A percentile compares a stretch with the other conserved stretches of the same genome.
phyloP scores from a whole-genome alignment of 2,797 vertebrate genomes.

The Microcaecilia unicolor region DNA sequence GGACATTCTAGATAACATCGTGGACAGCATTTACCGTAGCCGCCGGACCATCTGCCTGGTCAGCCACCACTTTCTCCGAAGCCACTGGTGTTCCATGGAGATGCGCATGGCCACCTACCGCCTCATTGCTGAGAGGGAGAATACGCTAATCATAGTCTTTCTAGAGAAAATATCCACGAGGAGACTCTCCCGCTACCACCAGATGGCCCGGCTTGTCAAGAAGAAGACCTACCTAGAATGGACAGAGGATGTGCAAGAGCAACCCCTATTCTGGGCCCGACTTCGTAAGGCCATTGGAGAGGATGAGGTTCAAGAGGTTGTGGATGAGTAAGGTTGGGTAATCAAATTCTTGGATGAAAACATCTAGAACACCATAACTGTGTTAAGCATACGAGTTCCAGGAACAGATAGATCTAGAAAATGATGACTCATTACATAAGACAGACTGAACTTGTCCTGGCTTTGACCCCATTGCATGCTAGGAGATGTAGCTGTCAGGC shows the following conservation, averaged over 20 bases:
- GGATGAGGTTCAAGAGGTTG: too few species aligned
- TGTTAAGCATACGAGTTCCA: too few species aligned
- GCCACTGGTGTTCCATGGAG: constrained; percentile 10
- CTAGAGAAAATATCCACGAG: neutral
- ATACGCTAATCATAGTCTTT: constrained; percentile 3
- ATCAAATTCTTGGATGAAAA: too few species aligned
- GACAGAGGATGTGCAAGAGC: neutral
- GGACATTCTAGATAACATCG: constrained; percentile 8
- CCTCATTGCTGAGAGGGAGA: neutral
- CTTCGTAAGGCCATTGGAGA: neutral
- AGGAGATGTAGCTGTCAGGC: too few species aligned
- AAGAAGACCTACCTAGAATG: constrained; percentile 6
- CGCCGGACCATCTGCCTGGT: constrained; percentile 8
- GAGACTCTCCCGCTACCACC: neutral
- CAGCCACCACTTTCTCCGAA: constrained; percentile 1
- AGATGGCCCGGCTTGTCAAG: neutral
- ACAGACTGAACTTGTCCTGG: too few species aligned
- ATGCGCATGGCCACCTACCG: neutral
- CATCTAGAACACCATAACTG: too few species aligned
- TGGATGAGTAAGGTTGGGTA: too few species aligned
- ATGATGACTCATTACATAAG: too few species aligned
- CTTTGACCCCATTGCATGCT: too few species aligned
- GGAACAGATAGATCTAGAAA: too few species aligned
- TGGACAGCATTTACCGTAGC: constrained; percentile 6
- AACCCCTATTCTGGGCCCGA: neutral